Evolutionary conservation across 1,140 invertebrate species (phyloP).

Genomic region (Chrysoperla carnea): DNA sequence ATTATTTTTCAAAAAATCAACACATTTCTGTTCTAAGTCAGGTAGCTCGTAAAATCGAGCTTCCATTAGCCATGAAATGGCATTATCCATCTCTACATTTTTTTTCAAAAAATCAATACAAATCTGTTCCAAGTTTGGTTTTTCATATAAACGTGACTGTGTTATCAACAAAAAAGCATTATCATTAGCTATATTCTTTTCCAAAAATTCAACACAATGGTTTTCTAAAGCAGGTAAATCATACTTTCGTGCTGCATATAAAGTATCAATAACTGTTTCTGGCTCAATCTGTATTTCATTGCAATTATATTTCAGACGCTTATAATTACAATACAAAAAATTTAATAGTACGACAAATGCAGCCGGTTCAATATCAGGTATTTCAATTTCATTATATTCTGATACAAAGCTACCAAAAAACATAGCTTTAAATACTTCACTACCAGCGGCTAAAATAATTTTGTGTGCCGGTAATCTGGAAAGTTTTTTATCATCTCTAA

Average conservation of each 20-base stretch:
- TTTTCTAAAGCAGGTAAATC: slow-evolving; percentile 65
- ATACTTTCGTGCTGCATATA: slow-evolving; percentile 80
- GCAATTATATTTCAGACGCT: slow-evolving; percentile 11
- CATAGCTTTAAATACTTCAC: slow-evolving; percentile 76
- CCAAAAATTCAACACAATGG: slow-evolving; percentile 41
- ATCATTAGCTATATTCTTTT: too few species aligned
- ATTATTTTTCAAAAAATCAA: too few species aligned
- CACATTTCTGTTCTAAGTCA: too few species aligned
- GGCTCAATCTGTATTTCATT: slow-evolving; percentile 72
- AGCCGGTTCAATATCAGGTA: slow-evolving; percentile 72
- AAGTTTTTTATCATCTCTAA: slow-evolving; percentile 19
- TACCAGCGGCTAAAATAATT: slow-evolving; percentile 65
- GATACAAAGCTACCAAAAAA: slow-evolving; percentile 59
- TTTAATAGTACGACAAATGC: slow-evolving; percentile 52
- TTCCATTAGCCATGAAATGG: too few species aligned
- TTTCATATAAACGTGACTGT: too few species aligned
- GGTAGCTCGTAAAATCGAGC: too few species aligned
- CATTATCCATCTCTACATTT: too few species aligned
- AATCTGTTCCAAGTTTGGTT: too few species aligned
- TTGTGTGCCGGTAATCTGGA: slow-evolving; percentile 70
- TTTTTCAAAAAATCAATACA: too few species aligned
- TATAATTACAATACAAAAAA: slow-evolving; percentile 44
- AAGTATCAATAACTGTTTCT: slow-evolving; percentile 72
- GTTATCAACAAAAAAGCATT: too few species aligned
- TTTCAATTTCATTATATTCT: slow-evolving; percentile 50